Evolutionary conservation across 2,113 vertebrate species (phyloP).

Genomic region (Phalacrocorax carbo): DNA sequence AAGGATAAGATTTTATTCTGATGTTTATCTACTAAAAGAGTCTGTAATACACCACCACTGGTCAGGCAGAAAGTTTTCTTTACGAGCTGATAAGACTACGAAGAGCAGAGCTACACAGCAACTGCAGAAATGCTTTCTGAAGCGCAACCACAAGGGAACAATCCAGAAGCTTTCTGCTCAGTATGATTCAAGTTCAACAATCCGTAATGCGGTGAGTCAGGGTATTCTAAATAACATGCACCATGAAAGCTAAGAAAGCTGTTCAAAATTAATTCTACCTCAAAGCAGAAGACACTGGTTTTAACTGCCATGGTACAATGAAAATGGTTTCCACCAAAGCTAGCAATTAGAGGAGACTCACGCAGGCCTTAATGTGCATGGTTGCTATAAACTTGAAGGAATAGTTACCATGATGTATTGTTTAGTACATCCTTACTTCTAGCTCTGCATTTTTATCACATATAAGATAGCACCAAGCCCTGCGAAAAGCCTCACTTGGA

Average conservation of each 20-base stretch:
- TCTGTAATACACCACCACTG: not conserved
- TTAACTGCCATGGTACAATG: not conserved
- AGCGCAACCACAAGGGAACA: not conserved
- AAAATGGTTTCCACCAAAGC: not conserved
- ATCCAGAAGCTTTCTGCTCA: not conserved
- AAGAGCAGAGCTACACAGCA: not conserved
- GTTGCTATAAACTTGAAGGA: not conserved
- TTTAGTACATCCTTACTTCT: not conserved
- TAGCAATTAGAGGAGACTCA: not conserved
- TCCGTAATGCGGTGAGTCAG: not conserved
- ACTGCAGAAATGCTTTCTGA: not conserved
- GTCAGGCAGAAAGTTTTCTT: not conserved
- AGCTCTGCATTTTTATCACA: not conserved
- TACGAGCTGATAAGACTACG: not conserved
- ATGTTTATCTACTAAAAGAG: not conserved
- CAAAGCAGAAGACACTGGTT: not conserved
- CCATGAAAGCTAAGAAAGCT: not conserved
- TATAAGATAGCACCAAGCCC: not conserved
- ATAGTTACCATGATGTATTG: not conserved
- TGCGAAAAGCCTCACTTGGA: not conserved
- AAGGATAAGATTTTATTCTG: slow-evolving; percentile 2
- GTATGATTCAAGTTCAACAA: not conserved
- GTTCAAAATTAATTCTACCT: not conserved
- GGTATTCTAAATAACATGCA: not conserved
- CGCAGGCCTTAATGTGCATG: rapidly evolving